Percentiles rank a stretch among this genome's conserved stretches.
These are phyloP conservation scores for Bombus superbus DNA, from an alignment of 1,140 invertebrate species.

Conservation along the genomic window DNA sequence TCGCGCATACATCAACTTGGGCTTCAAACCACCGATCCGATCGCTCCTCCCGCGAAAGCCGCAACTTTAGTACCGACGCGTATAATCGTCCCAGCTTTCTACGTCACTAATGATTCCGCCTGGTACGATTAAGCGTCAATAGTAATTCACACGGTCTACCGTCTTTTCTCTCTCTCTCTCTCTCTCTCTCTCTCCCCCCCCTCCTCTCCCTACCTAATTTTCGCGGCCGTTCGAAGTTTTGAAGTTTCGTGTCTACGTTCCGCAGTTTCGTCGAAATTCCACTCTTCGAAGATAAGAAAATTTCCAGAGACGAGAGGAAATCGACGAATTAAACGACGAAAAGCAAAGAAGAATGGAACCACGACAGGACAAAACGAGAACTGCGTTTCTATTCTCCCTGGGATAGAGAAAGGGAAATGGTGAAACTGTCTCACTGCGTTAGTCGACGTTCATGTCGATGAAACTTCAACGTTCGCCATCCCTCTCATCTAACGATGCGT, in stretches of 20 bases:
- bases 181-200: not conserved
- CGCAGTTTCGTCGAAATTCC: not conserved
- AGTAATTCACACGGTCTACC: conserved; percentile 9
- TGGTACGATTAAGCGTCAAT: conserved; percentile 14
- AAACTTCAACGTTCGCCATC: conserved; percentile 48
- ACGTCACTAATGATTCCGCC: conserved; percentile 6
- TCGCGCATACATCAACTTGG: conserved; percentile 2
- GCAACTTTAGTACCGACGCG: conserved; percentile 15
- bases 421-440: not conserved
- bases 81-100: conserved; percentile 15
- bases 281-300: not conserved
- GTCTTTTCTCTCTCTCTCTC: not conserved
- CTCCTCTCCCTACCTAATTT: not conserved
- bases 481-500: conserved; percentile 55
- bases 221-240: not conserved
- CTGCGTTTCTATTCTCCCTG: not conserved
- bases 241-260: not conserved
- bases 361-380: not conserved
- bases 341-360: not conserved
- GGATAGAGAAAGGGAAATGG: not conserved
- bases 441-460: not conserved
- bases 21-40: not conserved
- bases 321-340: not conserved
- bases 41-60: not conserved
- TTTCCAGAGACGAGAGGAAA: not conserved